Evolutionary conservation across 2,888 invertebrate species (phyloP), one percentile per base, ranked within the genome.

Genomic region (Ochropleura leucogaster): DNA sequence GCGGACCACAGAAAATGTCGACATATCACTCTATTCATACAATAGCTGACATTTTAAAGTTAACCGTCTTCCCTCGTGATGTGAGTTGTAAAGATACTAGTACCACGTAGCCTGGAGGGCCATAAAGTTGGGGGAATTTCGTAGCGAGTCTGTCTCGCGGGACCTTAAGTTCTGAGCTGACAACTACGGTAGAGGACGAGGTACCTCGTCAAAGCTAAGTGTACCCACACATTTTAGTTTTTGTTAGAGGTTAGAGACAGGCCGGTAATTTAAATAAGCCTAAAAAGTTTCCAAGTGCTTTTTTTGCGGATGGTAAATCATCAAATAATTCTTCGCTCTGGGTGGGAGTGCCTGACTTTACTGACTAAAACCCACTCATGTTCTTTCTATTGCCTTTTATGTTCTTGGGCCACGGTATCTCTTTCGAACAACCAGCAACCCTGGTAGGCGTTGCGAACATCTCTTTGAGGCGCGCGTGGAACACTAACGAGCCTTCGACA

Each of bases 101-200:
- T 74, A 51, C 75, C 70, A 65, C 68, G 74, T 74, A 72, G 79
- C 75, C 80, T 70, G 47, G 70, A 79, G 85, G 80, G 78, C 78
- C 66, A 77, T 87, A 86, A 87, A 87, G 75, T 87, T 83, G 77
- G 62, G 68, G 63, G 44, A 84, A 82, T 87, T 83, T 87, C 71
- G 73, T 79, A 79, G 78, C 71, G 65, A 77, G 72, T 73, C 65
- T 47, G 73, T 66, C 74, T 72, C 82, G 74, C 57, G 82, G 85
- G 87, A 85, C 74, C 72, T 66, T 68, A 81, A 86, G 70, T 86
- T 88, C 53, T 77, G 68, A 83, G 78, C 85, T 83, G 82, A 84
- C 82, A 85, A 79, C 81, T 71, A 75, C 68, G 71, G 72, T 51
- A 47, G 77, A 72, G 78, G 68, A 77, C 69, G 75, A 82, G 76